phyloP scores from a whole-genome alignment of 1,140 invertebrate genomes.

The Drosophila rufa region DNA sequence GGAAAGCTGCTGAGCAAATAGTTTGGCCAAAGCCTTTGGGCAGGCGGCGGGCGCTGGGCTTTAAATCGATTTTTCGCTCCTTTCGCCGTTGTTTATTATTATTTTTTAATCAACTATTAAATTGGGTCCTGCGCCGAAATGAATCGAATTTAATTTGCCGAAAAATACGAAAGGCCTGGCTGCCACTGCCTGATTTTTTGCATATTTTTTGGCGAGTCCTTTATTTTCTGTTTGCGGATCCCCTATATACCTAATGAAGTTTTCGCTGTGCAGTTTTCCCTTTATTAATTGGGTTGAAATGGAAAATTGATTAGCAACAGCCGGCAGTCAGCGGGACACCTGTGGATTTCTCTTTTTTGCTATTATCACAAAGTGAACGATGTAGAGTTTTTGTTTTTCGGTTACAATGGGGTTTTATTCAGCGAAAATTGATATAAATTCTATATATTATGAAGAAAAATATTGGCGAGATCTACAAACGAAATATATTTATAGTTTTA shows the following conservation, averaged over 20 bases:
- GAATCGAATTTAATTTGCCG: slow-evolving; percentile 46
- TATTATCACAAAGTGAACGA: neutral
- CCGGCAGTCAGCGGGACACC: slow-evolving; percentile 8
- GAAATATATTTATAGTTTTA: neutral
- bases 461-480: neutral
- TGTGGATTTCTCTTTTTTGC: slow-evolving; percentile 20
- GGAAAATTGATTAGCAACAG: slow-evolving; percentile 29
- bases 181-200: neutral
- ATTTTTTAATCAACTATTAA: slow-evolving; percentile 75
- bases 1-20: slow-evolving; percentile 48
- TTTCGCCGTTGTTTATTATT: slow-evolving; percentile 57
- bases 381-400: neutral
- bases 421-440: neutral
- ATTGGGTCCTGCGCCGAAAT: slow-evolving; percentile 31
- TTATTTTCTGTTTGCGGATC: neutral
- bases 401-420: neutral
- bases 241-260: slow-evolving; percentile 25
- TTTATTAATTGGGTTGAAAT: slow-evolving; percentile 24
- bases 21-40: slow-evolving; percentile 57
- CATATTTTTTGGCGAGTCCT: neutral
- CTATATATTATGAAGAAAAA: neutral
- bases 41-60: neutral
- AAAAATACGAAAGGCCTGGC: slow-evolving; percentile 7
- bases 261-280: neutral
- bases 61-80: slow-evolving; percentile 59